These are phyloP conservation scores for Myotis myotis DNA, from an alignment of 2,797 vertebrate genomes.

Conservation along the genomic window DNA sequence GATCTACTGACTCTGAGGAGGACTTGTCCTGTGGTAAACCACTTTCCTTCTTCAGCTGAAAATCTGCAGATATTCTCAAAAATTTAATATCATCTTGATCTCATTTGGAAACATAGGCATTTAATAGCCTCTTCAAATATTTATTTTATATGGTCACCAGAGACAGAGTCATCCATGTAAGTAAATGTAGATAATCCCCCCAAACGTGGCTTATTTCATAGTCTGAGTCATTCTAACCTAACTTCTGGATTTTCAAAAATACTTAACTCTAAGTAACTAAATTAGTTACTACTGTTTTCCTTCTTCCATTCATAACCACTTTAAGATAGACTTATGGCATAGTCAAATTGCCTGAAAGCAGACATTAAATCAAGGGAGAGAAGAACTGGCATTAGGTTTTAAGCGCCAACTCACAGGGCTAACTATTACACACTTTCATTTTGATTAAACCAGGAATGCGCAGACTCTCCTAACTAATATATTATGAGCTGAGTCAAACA, in stretches of 20 bases:
- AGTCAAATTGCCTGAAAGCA: background rate
- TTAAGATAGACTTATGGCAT: background rate
- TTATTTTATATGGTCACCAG: background rate
- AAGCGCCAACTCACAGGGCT: background rate
- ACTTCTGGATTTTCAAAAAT: background rate
- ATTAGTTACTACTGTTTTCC: background rate
- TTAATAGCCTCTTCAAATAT: background rate
- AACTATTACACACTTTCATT: background rate
- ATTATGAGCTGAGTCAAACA: background rate
- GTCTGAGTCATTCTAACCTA: background rate
- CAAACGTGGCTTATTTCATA: background rate
- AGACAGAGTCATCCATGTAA: background rate
- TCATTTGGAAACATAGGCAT: background rate
- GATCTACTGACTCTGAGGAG: background rate
- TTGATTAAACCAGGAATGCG: background rate
- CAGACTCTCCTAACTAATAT: background rate
- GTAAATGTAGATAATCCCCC: background rate
- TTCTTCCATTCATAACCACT: background rate
- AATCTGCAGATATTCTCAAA: slow-evolving; percentile 6
- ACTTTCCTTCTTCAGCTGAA: background rate
- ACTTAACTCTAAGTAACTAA: background rate
- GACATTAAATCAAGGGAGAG: background rate
- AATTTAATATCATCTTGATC: background rate
- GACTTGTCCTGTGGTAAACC: background rate
- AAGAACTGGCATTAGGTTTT: background rate